Evolutionary conservation across 1,140 invertebrate genomes (phyloP).

Genomic region (Megalonaias nervosa): DNA sequence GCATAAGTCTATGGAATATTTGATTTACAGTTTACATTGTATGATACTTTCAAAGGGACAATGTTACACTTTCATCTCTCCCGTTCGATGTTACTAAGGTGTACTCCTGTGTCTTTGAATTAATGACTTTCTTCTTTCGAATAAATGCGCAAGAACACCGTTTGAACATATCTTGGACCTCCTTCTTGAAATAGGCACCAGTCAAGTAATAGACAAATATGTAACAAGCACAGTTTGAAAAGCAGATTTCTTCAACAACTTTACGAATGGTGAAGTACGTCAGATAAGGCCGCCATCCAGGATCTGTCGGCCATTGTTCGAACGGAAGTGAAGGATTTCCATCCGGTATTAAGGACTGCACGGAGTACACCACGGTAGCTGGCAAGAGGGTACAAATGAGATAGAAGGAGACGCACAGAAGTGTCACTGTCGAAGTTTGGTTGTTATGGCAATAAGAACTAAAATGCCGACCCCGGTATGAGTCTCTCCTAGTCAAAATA

Average conservation of each 20-base stretch:
- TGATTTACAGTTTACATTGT: too few relatives aligned
- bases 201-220: slow-evolving; percentile 69
- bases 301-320: slow-evolving; percentile 43
- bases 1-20: too few relatives aligned
- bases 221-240: slow-evolving; percentile 70
- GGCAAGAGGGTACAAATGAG: slow-evolving; percentile 67
- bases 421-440: slow-evolving; percentile 64
- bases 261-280: slow-evolving; percentile 59
- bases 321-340: slow-evolving; percentile 40
- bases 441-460: slow-evolving; percentile 18
- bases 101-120: slow-evolving; percentile 12
- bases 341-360: slow-evolving; percentile 46
- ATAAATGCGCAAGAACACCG: slow-evolving; percentile 1
- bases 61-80: slow-evolving; percentile 7
- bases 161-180: slow-evolving; percentile 50
- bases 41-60: too few relatives aligned
- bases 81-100: slow-evolving; percentile 26
- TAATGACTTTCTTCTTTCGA: background rate
- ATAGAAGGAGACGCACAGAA: slow-evolving; percentile 69
- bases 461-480: slow-evolving; percentile 31
- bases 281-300: slow-evolving; percentile 60
- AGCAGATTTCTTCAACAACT: slow-evolving; percentile 61
- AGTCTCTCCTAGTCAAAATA: slow-evolving; percentile 49
- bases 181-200: slow-evolving; percentile 62
- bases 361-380: slow-evolving; percentile 62